Evolutionary conservation across 2,797 vertebrate genomes (phyloP).

Genomic region (Tangara arthus): DNA sequence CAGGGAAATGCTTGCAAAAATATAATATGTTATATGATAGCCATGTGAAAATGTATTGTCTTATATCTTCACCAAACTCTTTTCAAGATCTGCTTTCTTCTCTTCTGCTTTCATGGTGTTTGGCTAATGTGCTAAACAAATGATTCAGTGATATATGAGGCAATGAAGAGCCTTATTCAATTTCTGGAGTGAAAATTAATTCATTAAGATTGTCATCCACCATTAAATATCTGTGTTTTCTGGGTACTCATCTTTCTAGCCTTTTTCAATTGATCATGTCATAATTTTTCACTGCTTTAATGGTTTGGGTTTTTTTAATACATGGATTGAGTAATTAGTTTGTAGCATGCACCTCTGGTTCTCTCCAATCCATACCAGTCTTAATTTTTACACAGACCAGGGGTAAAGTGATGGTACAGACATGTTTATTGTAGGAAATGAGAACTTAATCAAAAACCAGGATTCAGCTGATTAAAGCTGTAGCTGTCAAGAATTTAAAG

Average conservation of each 20-base stretch:
- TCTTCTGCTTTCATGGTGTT: not conserved
- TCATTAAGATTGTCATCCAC: not conserved
- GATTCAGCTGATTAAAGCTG: not conserved
- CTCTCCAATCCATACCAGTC: not conserved
- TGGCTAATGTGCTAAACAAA: not conserved
- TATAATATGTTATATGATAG: not conserved
- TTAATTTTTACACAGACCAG: not conserved
- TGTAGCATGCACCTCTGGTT: not conserved
- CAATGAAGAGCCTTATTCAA: not conserved
- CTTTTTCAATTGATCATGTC: not conserved
- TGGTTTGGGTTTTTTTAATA: not conserved
- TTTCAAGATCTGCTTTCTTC: not conserved
- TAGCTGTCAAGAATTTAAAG: not conserved
- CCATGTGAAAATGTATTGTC: not conserved
- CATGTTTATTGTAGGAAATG: not conserved
- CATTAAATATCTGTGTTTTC: not conserved
- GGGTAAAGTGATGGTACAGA: not conserved
- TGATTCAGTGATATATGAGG: not conserved
- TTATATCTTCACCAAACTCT: not conserved
- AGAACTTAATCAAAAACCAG: not conserved
- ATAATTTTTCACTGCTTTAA: not conserved
- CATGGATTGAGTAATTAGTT: not conserved
- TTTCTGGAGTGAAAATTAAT: conserved; percentile 12
- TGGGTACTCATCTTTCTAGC: not conserved
- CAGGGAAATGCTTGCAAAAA: not conserved